Percentiles rank a stretch among this genome's conserved stretches.
phyloP scores from a whole-genome alignment of 2,888 invertebrate species.

The Spilosoma lubricipeda region DNA sequence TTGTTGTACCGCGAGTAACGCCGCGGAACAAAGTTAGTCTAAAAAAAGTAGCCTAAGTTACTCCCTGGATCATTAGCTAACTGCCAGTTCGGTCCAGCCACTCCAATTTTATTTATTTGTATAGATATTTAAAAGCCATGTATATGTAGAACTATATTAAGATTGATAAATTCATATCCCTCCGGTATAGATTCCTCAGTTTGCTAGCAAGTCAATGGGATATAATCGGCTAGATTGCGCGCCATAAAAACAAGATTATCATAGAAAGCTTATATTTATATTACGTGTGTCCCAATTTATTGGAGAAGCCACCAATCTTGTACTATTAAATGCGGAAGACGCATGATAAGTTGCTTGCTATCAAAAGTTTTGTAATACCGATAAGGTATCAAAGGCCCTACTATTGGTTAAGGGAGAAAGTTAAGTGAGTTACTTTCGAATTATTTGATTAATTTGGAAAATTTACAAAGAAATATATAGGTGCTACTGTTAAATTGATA shows the following conservation, averaged over 20 bases:
- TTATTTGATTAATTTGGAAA: neutral
- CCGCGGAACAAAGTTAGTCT: too few species aligned
- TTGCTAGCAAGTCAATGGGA: neutral
- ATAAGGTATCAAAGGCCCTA: conserved; percentile 48
- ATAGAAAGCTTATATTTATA: conserved; percentile 17
- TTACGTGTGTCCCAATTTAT: conserved; percentile 18
- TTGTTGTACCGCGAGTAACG: too few species aligned
- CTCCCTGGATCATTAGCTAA: too few species aligned
- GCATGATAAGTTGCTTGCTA: conserved; percentile 43
- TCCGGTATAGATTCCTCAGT: neutral
- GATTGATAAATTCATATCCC: too few species aligned
- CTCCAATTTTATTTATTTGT: too few species aligned
- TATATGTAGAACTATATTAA: too few species aligned
- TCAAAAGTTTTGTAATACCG: conserved; percentile 52
- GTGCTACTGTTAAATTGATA: neutral
- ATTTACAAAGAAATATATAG: neutral
- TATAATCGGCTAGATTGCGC: neutral
- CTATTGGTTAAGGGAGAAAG: conserved; percentile 31
- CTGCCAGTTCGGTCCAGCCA: too few species aligned
- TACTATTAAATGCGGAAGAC: conserved; percentile 47
- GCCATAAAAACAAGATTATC: conserved; percentile 8
- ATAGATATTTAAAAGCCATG: too few species aligned
- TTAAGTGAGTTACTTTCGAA: conserved; percentile 14
- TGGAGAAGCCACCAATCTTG: conserved; percentile 4
- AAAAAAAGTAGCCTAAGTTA: too few species aligned